phyloP scores from a whole-genome alignment of 2,888 invertebrate genomes.

The Hydrotaea diabolus region DNA sequence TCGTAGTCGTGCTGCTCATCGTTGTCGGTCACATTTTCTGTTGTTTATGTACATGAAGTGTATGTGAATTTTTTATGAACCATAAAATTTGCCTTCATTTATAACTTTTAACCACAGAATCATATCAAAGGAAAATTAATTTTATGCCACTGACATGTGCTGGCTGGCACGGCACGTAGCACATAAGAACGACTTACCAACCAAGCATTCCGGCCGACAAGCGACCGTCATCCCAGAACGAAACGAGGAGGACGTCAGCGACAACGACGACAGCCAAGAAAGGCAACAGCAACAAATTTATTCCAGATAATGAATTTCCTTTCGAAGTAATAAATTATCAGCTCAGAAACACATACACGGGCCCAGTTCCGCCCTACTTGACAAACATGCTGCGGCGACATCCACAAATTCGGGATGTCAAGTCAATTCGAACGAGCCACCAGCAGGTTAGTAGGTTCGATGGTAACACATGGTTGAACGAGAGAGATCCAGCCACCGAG shows the following conservation, averaged over 20 bases:
- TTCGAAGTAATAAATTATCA: conserved; percentile 27
- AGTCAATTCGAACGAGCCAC: not conserved
- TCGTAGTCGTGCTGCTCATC: not conserved
- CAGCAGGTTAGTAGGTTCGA: no score
- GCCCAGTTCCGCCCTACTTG: not conserved
- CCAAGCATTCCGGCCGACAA: no score
- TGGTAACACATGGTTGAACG: not conserved
- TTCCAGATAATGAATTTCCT: conserved; percentile 36
- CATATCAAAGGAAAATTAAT: conserved; percentile 39
- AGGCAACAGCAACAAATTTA: conserved; percentile 20
- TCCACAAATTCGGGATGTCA: not conserved
- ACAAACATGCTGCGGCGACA: not conserved
- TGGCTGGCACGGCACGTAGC: conserved; percentile 7
- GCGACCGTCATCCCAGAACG: not conserved
- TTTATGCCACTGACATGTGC: conserved; percentile 33
- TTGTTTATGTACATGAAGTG: not conserved
- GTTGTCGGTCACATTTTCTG: not conserved
- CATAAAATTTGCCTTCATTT: conserved; percentile 37
- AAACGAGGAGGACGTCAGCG: not conserved
- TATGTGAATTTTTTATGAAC: conserved; percentile 28
- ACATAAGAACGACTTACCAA: not conserved
- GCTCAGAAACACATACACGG: not conserved
- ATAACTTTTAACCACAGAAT: conserved; percentile 32
- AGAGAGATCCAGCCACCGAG: not conserved
- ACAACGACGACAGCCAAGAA: not conserved